Conservation (phyloP, 2,797 vertebrate genomes). For the Hemibagrus guttatus region DNA sequence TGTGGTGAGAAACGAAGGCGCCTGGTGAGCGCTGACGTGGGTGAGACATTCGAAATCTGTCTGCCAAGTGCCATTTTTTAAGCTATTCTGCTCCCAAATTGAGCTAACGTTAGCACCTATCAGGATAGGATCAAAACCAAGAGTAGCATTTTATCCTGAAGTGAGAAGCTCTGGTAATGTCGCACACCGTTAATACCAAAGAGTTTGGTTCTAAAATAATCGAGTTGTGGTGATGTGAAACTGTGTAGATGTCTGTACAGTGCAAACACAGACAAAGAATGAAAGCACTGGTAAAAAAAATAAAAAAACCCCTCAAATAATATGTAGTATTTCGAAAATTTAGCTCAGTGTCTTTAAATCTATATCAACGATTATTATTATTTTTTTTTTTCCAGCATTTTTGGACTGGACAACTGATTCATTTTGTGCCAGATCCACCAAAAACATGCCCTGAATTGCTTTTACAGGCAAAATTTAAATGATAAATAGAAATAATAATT, state of each 20-base stretch:
- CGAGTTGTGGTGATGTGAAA: not conserved
- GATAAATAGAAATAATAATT: not conserved
- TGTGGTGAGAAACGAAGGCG: not conserved
- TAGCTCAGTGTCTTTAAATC: not conserved
- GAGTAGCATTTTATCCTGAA: not conserved
- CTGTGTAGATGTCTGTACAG: not conserved
- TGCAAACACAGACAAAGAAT: not conserved
- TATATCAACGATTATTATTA: no score
- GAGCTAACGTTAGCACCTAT: not conserved
- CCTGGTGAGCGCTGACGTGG: not conserved
- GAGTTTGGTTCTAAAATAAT: not conserved
- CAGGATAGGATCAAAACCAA: not conserved
- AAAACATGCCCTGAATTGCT: no score
- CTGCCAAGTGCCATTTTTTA: not conserved
- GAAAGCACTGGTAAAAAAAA: not conserved
- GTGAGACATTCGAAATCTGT: constrained; percentile 10
- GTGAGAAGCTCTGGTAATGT: not conserved
- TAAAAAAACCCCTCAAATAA: no score
- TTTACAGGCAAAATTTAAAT: not conserved
- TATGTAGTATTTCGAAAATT: not conserved
- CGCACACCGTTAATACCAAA: not conserved
- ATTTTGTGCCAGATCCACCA: not conserved
- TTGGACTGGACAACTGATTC: not conserved
- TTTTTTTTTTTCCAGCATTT: not conserved
- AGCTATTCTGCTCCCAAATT: not conserved